Base-by-base conservation (phyloP, 2,797 vertebrate genomes). In the Echiichthys vipera region DNA sequence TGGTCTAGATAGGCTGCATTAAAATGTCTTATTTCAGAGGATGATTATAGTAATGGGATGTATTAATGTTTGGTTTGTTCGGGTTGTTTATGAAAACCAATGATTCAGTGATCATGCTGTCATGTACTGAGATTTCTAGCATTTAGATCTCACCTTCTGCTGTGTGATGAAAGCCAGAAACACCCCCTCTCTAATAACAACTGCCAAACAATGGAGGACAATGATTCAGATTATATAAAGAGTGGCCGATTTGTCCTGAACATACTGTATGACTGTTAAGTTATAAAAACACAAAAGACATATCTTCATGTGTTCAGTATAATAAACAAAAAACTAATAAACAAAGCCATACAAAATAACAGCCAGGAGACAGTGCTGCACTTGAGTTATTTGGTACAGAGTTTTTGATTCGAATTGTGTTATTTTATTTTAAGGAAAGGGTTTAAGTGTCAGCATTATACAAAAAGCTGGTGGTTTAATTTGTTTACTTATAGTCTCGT, bases 81-180 rank as follows among this genome's bases (percentile, higher is more conserved):
- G 32, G 27, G 7, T 40, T 37, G 49, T 62, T 84, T 36, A 29
- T 54, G 24, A 59, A 43, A 67, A 57, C 6, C 24, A 59, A 5
- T 30, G 43, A 78, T 47, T 80, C 55, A 70, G 40, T 67, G 47
- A 72, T 30, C 49, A 53, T 80, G 61, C 58, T 71, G 63, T 74
- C 50, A 53, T 39, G 43, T 13, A 25, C 39, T 39, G 29, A 81
- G 27, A 74, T 78, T 74, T 76, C 55, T 84, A 59, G 72, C 77
- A 55, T 69, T 78, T 59, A 56, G 20, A 70, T 47, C n/a, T 72
- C 32, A 71, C 74, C 64, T 71, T 83, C 84, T 88, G 77, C 25
- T 71, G 78, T 53, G 55, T 69, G 39, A 34, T 69, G 51, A 59
- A 76, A 65, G 71, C 81, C 68, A 84, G 46, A 49, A 76, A 73